Percentiles rank a stretch among this genome's conserved stretches.
Evolutionary conservation across 2,888 invertebrate species (phyloP).

Genomic region (Escarpia spicata): DNA sequence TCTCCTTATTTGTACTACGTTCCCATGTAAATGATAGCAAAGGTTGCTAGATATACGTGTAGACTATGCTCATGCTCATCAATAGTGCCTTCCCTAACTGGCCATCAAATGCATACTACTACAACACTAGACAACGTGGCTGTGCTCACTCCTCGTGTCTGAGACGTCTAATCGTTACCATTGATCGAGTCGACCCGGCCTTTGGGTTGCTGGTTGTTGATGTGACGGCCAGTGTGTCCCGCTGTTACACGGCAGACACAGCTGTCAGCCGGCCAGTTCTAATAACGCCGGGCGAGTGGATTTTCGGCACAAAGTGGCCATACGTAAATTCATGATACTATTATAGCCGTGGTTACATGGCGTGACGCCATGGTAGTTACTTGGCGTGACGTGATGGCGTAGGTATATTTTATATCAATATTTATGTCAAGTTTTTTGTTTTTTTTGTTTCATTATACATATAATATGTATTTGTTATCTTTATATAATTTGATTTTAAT

Average conservation of each 20-base stretch:
- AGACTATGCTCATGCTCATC: no score
- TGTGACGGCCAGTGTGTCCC: not conserved
- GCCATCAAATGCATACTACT: not conserved
- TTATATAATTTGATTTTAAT: no score
- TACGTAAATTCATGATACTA: not conserved
- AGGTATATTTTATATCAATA: no score
- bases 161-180: not conserved
- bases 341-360: not conserved
- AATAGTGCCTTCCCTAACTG: not conserved
- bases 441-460: no score
- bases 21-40: no score
- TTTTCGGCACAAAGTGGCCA: not conserved
- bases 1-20: no score
- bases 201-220: not conserved
- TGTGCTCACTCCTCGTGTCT: not conserved
- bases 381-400: no score
- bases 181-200: not conserved
- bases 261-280: not conserved
- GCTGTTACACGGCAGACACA: not conserved
- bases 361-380: not conserved
- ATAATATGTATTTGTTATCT: no score
- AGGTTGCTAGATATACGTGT: no score
- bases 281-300: not conserved
- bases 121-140: not conserved
- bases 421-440: no score